Conservation (phyloP, 2,797 vertebrate species). For the Agapornis canus region DNA sequence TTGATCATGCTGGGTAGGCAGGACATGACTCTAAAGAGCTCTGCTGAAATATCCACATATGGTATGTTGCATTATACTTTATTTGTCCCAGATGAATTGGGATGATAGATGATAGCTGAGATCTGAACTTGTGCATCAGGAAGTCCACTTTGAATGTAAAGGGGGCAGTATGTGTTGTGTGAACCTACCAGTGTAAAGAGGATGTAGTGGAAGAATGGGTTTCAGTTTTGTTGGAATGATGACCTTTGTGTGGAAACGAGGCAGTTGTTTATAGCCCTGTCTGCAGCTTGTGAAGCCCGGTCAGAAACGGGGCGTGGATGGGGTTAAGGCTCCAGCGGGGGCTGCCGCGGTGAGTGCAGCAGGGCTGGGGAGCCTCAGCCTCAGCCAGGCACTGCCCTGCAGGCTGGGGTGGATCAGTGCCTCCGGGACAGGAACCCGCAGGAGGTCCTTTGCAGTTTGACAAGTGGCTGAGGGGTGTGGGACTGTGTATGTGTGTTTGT, state of each 20-base stretch:
- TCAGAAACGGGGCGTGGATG: not conserved
- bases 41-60: constrained; percentile 11
- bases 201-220: not conserved
- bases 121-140: constrained; percentile 42
- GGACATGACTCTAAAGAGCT: constrained; percentile 8
- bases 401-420: not conserved
- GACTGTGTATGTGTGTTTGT: fast-evolving
- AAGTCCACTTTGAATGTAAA: constrained; percentile 26
- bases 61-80: constrained; percentile 9
- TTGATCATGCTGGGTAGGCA: not conserved
- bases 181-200: not conserved
- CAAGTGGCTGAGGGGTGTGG: fast-evolving
- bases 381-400: not conserved
- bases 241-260: not conserved
- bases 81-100: constrained; percentile 39
- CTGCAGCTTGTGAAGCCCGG: not conserved
- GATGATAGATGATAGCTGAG: constrained; percentile 43
- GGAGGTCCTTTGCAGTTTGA: not conserved
- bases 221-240: not conserved
- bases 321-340: not conserved
- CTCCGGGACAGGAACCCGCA: not conserved
- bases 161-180: not conserved
- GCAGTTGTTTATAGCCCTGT: not conserved
- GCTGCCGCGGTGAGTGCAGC: not conserved
- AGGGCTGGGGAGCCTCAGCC: not conserved